Conservation (phyloP, 2,113 vertebrate species). For the Herpetotheres cachinnans region DNA sequence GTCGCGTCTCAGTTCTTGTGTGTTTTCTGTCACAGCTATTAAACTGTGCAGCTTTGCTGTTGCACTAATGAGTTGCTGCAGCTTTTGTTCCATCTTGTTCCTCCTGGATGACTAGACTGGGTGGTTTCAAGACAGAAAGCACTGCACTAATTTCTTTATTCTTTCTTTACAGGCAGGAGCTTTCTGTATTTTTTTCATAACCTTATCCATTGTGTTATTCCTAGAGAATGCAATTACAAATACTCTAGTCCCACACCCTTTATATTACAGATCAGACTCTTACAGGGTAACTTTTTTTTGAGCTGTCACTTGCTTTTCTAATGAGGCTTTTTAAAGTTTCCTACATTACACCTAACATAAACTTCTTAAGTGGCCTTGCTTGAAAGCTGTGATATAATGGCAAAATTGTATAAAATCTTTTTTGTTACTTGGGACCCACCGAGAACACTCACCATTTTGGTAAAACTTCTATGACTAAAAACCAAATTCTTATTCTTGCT, state of each 20-base stretch:
- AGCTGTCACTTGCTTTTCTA: not conserved
- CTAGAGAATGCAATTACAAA: not conserved
- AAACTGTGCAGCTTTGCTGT: not conserved
- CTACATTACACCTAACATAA: not conserved
- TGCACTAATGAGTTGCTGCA: not conserved
- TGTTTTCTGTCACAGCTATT: not conserved
- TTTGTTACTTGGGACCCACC: not conserved
- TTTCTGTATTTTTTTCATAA: not conserved
- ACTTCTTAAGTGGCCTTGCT: not conserved
- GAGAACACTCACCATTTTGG: rapidly evolving
- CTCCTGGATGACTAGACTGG: not conserved
- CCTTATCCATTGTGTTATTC: rapidly evolving
- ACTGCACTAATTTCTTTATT: not conserved
- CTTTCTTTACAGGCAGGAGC: not conserved
- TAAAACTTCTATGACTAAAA: not conserved
- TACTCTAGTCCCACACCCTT: not conserved
- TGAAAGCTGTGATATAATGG: not conserved
- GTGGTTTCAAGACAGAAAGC: not conserved
- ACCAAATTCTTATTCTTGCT: not conserved
- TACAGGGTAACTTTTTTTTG: not conserved
- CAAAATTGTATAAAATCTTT: not conserved
- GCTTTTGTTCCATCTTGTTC: not conserved
- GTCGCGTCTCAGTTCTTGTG: rapidly evolving
- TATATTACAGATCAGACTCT: not conserved
- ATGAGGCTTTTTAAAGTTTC: not conserved